phyloP scores from a whole-genome alignment of 1,140 invertebrate genomes.

The Cydia fagiglandana region DNA sequence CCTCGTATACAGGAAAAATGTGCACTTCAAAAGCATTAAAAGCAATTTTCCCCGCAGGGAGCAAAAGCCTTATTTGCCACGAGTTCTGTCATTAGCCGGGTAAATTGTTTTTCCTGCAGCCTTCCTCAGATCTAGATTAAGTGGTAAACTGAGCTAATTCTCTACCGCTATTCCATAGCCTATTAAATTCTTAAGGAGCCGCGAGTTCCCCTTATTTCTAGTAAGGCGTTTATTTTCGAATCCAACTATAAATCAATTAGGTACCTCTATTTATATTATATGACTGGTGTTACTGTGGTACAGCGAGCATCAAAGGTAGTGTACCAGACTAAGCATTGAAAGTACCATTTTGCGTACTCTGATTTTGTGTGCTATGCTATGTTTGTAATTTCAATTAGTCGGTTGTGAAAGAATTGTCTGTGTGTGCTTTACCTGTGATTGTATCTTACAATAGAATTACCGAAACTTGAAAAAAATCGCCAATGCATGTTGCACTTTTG shows the following conservation, averaged over 20 bases:
- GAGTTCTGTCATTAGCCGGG: constrained; percentile 19
- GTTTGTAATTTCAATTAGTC: too few species aligned
- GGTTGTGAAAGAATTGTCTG: too few species aligned
- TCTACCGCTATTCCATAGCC: background rate
- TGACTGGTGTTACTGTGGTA: too few species aligned
- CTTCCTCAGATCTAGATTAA: constrained; percentile 18
- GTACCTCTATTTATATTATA: too few species aligned
- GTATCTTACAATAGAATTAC: too few species aligned
- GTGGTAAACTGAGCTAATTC: constrained; percentile 14
- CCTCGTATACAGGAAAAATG: background rate
- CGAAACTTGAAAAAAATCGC: background rate
- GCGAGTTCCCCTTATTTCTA: background rate
- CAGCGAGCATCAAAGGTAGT: too few species aligned
- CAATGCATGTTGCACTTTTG: background rate
- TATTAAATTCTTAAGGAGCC: background rate
- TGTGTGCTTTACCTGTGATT: too few species aligned
- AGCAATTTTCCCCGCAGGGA: constrained; percentile 9
- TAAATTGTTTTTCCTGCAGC: constrained; percentile 11
- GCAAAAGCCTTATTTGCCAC: constrained; percentile 13
- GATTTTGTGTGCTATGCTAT: too few species aligned
- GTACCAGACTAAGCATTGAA: too few species aligned
- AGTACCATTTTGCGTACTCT: too few species aligned
- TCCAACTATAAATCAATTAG: background rate
- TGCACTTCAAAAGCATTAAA: background rate
- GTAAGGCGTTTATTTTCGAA: background rate